These are phyloP conservation scores for Alosa sapidissima DNA, from an alignment of 2,797 vertebrate genomes.

Conservation along the genomic window DNA sequence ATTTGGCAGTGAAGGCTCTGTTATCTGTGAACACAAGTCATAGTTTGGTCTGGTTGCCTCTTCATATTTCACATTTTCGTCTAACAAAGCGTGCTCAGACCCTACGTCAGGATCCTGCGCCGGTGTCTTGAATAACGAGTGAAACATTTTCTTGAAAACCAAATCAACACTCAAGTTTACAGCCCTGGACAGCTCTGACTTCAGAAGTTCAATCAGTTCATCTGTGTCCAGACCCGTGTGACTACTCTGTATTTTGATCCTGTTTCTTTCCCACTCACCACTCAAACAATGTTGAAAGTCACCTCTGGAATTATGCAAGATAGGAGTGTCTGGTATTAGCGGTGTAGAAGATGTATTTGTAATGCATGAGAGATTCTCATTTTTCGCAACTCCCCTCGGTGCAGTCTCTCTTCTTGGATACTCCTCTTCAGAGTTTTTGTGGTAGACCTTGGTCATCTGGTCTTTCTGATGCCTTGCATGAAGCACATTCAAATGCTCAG, in stretches of 20 bases:
- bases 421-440: background rate
- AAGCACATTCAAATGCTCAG: background rate
- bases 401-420: background rate
- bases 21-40: conserved; percentile 68
- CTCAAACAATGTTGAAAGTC: background rate
- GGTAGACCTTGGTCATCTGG: background rate
- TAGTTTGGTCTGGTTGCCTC: conserved; percentile 66
- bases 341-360: background rate
- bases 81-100: conserved; percentile 23
- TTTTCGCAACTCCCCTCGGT: background rate
- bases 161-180: conserved; percentile 82
- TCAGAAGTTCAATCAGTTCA: conserved; percentile 80
- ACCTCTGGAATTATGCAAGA: background rate
- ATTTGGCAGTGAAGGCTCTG: background rate
- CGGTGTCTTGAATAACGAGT: conserved; percentile 60
- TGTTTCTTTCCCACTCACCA: background rate
- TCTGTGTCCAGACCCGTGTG: conserved; percentile 63
- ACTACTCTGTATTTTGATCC: conserved; percentile 5
- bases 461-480: background rate
- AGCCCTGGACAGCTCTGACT: conserved; percentile 80
- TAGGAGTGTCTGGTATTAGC: background rate
- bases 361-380: background rate
- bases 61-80: conserved; percentile 47
- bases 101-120: conserved; percentile 57
- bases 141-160: conserved; percentile 78